phyloP scores from a whole-genome alignment of 2,888 invertebrate species.

The Cryptocheilus praepositus region DNA sequence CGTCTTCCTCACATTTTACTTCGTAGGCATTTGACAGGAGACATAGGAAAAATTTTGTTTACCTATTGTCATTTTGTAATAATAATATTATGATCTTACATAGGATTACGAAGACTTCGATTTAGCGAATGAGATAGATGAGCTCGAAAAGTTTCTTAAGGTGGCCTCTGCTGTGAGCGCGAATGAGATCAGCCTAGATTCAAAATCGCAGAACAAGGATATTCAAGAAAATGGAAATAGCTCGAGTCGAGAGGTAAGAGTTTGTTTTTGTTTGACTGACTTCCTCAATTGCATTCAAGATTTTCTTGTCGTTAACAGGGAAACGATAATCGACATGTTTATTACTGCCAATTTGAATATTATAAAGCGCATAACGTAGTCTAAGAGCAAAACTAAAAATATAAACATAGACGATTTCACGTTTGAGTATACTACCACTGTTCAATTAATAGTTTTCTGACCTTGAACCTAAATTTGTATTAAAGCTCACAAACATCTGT shows the following conservation, averaged over 20 bases:
- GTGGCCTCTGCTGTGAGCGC: slow-evolving; percentile 79
- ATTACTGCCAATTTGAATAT: no score
- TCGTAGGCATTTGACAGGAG: background rate
- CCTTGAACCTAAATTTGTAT: slow-evolving; percentile 49
- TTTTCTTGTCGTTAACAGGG: background rate
- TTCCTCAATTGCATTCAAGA: slow-evolving; percentile 5
- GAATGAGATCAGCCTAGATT: slow-evolving; percentile 72
- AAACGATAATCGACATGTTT: no score
- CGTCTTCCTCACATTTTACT: background rate
- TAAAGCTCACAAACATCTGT: slow-evolving; percentile 3
- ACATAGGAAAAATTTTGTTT: no score
- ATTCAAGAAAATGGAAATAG: slow-evolving; percentile 72
- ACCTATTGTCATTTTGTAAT: no score
- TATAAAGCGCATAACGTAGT: no score
- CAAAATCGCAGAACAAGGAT: slow-evolving; percentile 61
- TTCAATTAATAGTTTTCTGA: no score
- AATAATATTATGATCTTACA: slow-evolving; percentile 50
- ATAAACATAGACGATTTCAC: no score
- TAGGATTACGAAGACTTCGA: slow-evolving; percentile 96
- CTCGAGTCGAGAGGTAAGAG: slow-evolving; percentile 73
- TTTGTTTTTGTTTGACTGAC: slow-evolving; percentile 2
- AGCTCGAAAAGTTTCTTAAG: slow-evolving; percentile 91
- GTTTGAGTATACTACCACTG: slow-evolving; percentile 11
- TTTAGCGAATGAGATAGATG: slow-evolving; percentile 92
- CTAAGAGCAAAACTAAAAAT: no score